These are phyloP conservation scores for Galeopsomyia nigrocyanea DNA, from an alignment of 2,888 invertebrate genomes.

Conservation along the genomic window DNA sequence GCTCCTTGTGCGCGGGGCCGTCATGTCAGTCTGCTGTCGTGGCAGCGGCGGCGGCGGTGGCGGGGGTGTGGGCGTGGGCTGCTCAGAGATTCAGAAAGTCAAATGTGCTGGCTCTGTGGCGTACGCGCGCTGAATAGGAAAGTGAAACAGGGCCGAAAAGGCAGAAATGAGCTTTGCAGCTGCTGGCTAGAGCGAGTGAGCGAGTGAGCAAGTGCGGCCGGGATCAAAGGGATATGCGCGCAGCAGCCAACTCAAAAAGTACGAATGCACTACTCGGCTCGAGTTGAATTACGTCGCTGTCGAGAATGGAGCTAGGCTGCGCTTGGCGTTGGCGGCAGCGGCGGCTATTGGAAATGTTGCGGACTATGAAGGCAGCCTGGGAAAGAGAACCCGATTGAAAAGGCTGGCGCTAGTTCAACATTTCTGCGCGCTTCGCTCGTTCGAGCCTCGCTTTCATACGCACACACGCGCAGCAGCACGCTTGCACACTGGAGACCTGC, in stretches of 20 bases:
- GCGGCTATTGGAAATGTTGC: slow-evolving; percentile 33
- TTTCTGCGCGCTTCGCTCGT: slow-evolving; percentile 54
- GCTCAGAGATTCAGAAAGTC: slow-evolving; percentile 34
- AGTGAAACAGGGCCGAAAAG: slow-evolving; percentile 23
- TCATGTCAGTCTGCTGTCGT: no score
- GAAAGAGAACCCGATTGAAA: slow-evolving; percentile 58
- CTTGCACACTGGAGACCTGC: no score
- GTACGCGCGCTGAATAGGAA: no score
- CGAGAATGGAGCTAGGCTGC: slow-evolving; percentile 40
- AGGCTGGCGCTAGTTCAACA: slow-evolving; percentile 62
- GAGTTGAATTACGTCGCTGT: slow-evolving; percentile 57
- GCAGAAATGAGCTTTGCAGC: slow-evolving; percentile 32
- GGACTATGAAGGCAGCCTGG: slow-evolving; percentile 19
- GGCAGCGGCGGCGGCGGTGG: no score
- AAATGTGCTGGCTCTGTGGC: slow-evolving; percentile 8
- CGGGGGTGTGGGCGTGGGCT: no score
- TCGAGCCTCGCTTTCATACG: slow-evolving; percentile 57
- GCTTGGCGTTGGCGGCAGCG: no score
- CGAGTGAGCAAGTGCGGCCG: not conserved
- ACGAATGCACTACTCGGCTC: slow-evolving; percentile 58
- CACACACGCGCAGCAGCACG: not conserved
- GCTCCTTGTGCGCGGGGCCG: no score
- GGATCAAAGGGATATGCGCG: not conserved
- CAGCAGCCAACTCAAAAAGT: slow-evolving; percentile 43
- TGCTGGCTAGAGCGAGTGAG: slow-evolving; percentile 30